phyloP scores from a whole-genome alignment of 2,888 invertebrate species.

The Macrosoma leucophasiata region DNA sequence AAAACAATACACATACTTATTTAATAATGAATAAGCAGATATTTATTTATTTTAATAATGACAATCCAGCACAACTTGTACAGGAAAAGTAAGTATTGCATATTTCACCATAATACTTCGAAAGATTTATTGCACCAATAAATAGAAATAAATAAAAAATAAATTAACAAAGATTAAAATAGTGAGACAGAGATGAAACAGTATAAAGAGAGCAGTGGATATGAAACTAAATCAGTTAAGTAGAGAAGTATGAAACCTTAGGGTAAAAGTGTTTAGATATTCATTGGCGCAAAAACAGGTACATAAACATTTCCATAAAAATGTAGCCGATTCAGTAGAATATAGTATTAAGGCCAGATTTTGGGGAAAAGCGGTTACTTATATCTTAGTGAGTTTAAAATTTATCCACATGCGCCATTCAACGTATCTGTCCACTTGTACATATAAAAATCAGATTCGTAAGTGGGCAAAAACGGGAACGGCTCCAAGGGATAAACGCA shows the following conservation, averaged over 20 bases:
- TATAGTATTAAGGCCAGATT: constrained; percentile 45
- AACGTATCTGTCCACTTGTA: constrained; percentile 36
- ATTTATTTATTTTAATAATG: too few relatives aligned
- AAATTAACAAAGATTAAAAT: constrained; percentile 24
- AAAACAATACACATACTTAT: constrained; percentile 63
- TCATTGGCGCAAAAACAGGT: constrained; percentile 67
- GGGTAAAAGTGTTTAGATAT: too few relatives aligned
- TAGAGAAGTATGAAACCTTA: constrained; percentile 17
- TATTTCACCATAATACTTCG: constrained; percentile 44
- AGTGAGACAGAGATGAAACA: constrained; percentile 19
- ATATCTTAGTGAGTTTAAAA: constrained; percentile 37
- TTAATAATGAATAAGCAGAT: too few relatives aligned
- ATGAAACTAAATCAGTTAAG: constrained; percentile 13
- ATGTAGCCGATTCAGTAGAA: constrained; percentile 43
- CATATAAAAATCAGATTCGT: constrained; percentile 17
- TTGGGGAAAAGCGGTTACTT: constrained; percentile 48
- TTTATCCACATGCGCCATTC: constrained; percentile 42
- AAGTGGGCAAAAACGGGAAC: constrained; percentile 41
- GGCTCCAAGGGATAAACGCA: constrained; percentile 43
- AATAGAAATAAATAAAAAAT: too few relatives aligned
- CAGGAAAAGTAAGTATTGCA: constrained; percentile 46
- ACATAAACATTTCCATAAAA: constrained; percentile 50
- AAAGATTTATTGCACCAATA: constrained; percentile 54
- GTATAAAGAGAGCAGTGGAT: constrained; percentile 18
- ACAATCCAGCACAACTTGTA: too few relatives aligned